A percentile compares a stretch with the other conserved stretches of the same genome.
phyloP scores from a whole-genome alignment of 1,140 invertebrate species.

The Drosophila gunungcola region DNA sequence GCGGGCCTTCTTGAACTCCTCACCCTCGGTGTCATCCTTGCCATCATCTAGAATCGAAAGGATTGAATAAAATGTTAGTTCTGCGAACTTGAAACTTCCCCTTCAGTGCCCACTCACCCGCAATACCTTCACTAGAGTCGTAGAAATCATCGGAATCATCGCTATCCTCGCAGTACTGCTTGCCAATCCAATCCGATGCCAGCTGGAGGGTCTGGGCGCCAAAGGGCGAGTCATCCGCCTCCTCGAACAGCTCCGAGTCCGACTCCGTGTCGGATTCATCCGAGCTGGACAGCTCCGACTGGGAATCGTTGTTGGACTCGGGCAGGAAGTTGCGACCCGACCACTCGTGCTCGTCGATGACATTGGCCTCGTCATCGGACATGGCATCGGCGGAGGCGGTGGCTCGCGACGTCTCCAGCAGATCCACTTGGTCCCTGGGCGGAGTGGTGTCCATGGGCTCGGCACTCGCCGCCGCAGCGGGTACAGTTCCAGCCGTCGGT shows the following conservation, averaged over 20 bases:
- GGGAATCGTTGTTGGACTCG: slow-evolving; percentile 91
- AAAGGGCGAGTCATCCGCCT: slow-evolving; percentile 84
- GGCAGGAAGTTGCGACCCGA: slow-evolving; percentile 95
- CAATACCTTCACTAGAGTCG: slow-evolving; percentile 82
- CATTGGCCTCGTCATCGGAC: slow-evolving; percentile 89
- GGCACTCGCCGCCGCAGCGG: neutral
- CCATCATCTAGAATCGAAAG: slow-evolving; percentile 85
- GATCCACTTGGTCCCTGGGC: slow-evolving; percentile 85
- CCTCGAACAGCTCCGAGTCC: slow-evolving; percentile 81
- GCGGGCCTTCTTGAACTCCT: slow-evolving; percentile 88
- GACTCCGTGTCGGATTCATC: slow-evolving; percentile 78
- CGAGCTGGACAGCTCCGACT: slow-evolving; percentile 85
- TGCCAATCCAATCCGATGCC: slow-evolving; percentile 84
- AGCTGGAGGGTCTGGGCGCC: slow-evolving; percentile 82
- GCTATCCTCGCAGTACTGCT: slow-evolving; percentile 81
- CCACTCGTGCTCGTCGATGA: slow-evolving; percentile 96
- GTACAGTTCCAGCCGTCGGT: slow-evolving; percentile 2
- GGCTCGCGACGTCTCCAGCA: slow-evolving; percentile 86
- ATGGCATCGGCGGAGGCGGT: slow-evolving; percentile 85
- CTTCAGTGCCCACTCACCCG: slow-evolving; percentile 47
- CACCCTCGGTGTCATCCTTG: slow-evolving; percentile 90
- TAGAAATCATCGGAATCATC: slow-evolving; percentile 81
- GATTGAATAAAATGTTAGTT: neutral
- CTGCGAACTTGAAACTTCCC: neutral
- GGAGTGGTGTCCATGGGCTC: slow-evolving; percentile 62